phyloP scores from a whole-genome alignment of 2,797 vertebrate genomes.

The Argentina silus region DNA sequence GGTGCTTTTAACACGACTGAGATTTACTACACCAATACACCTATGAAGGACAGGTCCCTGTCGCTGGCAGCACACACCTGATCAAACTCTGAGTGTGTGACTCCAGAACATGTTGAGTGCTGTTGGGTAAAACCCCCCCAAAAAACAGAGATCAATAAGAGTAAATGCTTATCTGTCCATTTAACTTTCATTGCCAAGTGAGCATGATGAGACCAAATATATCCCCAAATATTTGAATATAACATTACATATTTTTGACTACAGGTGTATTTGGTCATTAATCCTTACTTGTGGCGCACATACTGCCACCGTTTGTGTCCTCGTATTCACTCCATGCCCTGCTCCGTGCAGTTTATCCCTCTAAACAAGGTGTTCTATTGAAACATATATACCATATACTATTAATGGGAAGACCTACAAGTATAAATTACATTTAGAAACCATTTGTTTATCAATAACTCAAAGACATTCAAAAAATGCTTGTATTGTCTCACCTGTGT shows the following conservation, averaged over 20 bases:
- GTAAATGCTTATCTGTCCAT: background rate
- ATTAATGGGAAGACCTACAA: background rate
- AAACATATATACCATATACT: too few relatives aligned
- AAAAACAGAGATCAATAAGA: slow-evolving; percentile 13
- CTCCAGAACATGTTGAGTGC: slow-evolving; percentile 61
- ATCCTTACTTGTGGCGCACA: slow-evolving; percentile 68
- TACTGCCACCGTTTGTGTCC: slow-evolving; percentile 51
- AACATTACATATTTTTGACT: too few relatives aligned
- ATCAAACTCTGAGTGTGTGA: slow-evolving; percentile 46
- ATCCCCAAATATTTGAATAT: background rate
- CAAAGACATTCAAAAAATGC: background rate
- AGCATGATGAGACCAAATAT: background rate
- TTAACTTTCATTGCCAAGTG: background rate
- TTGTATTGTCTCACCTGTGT: slow-evolving; percentile 39
- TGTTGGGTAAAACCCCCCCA: slow-evolving; percentile 29
- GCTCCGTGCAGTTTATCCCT: slow-evolving; percentile 67
- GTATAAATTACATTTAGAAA: background rate
- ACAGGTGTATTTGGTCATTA: background rate
- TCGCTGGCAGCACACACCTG: slow-evolving; percentile 51
- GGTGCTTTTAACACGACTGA: too few relatives aligned
- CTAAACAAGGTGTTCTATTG: slow-evolving; percentile 59
- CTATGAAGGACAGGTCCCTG: background rate
- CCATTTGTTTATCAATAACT: background rate
- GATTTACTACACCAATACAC: too few relatives aligned
- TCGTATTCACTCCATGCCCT: slow-evolving; percentile 53